Evolutionary conservation across 2,888 invertebrate species (phyloP), one percentile per base, ranked within the genome.

Genomic region (Volucella inanis): DNA sequence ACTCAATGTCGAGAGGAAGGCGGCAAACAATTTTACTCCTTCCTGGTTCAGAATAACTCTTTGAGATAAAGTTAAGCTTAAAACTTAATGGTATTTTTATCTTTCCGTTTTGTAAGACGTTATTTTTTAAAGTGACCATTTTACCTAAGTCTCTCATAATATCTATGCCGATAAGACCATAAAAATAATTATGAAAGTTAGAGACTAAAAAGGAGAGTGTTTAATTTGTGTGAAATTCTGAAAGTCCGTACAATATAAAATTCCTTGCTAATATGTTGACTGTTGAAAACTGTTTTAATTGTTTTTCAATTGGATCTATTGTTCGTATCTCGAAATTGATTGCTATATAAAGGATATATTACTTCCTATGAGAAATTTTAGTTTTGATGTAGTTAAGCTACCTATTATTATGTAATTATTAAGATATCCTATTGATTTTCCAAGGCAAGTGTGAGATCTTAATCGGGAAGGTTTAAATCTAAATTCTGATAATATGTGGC

Each of bases 371-470:
- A n/a, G n/a, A n/a, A n/a, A n/a, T n/a, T n/a, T n/a, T 12, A 80
- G 43, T 50, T 50, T 41, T 8, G 38, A 14, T 2, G 52, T 70
- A 38, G 65, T 59, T n/a, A 57, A 38, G 6, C 71, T 75, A 2
- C 52, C n/a, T 49, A 79, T 68, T 22, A 47, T 64, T 14, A 76
- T 79, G 45, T 86, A 82, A 8, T 71, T 47, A 41, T 87, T 78
- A 31, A 87, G 10, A 62, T 76, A 84, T 50, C 88, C 85, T 2
- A 79, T 59, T 62, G 75, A 52, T 64, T 82, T 12, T 72, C 55
- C 52, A 80, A 87, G 84, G 87, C 87, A 55, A 45, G 41, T 50
- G 61, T 18, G 45, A 85, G 74, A 65, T 85, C 86, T 6, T 79
- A 59, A 12, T 83, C 68, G 18, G 54, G 11, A 12, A 1, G 49